These are phyloP conservation scores for Tiliqua scincoides DNA, from an alignment of 2,113 vertebrate species.

Conservation along the genomic window DNA sequence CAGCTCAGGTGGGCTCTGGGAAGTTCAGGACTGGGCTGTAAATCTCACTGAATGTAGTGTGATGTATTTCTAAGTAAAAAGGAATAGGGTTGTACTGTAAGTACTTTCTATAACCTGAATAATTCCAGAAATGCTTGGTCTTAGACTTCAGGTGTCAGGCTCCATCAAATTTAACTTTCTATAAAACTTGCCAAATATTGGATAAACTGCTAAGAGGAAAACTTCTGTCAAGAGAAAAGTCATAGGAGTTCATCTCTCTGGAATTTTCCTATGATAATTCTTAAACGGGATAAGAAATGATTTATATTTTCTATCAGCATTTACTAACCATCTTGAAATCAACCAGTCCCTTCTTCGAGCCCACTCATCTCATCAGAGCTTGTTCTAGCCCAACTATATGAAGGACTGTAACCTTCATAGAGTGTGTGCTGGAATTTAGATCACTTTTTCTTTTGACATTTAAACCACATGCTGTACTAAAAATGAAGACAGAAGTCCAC, in stretches of 20 bases:
- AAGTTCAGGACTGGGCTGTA: too few species aligned
- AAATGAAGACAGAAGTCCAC: constrained; percentile 63
- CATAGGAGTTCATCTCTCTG: constrained; percentile 31
- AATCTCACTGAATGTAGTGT: too few species aligned
- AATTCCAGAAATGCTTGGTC: neutral
- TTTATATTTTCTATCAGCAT: constrained; percentile 51
- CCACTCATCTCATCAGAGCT: neutral
- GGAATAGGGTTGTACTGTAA: too few species aligned
- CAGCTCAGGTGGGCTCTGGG: too few species aligned
- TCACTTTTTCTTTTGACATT: constrained; percentile 70
- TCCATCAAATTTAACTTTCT: constrained; percentile 23
- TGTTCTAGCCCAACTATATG: neutral
- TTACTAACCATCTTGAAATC: constrained; percentile 32
- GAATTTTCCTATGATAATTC: constrained; percentile 37
- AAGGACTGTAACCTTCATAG: neutral
- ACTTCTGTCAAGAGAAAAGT: neutral
- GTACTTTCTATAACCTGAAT: constrained; percentile 11
- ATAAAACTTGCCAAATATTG: constrained; percentile 33
- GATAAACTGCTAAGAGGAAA: neutral
- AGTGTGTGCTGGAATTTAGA: constrained; percentile 50
- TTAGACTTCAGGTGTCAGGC: constrained; percentile 15
- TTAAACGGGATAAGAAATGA: constrained; percentile 19
- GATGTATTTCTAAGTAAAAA: neutral
- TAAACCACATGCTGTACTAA: constrained; percentile 67
- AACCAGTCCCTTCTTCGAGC: neutral